These are phyloP conservation scores for Prenolepis imparis DNA, from an alignment of 2,888 invertebrate genomes.

Conservation along the genomic window DNA sequence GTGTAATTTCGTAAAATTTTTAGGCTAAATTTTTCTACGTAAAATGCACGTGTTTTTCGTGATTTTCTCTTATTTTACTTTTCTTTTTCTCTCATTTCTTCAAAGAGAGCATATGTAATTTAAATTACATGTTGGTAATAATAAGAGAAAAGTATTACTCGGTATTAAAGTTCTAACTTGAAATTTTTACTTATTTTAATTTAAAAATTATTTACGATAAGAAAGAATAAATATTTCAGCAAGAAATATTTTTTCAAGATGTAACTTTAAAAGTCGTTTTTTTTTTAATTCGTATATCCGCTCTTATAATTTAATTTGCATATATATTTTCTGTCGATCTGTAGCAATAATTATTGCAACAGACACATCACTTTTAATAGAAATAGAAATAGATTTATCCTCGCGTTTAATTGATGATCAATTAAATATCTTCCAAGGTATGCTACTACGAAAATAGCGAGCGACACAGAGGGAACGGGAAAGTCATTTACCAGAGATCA, in stretches of 20 bases:
- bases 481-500: background rate
- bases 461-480: background rate
- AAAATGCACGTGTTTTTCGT: background rate
- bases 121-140: background rate
- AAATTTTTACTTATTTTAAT: background rate
- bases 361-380: background rate
- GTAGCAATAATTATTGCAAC: background rate
- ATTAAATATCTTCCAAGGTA: background rate
- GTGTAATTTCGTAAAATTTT: background rate
- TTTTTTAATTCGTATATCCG: conserved; percentile 6
- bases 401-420: background rate
- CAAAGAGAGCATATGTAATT: background rate
- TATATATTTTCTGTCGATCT: background rate
- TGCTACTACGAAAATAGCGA: background rate
- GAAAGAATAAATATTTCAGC: background rate
- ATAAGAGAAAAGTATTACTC: background rate
- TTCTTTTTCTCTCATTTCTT: background rate
- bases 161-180: background rate
- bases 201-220: background rate
- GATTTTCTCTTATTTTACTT: conserved; percentile 36
- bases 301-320: background rate
- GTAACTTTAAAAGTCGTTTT: background rate
- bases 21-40: conserved; percentile 8
- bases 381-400: conserved; percentile 14
- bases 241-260: background rate